Evolutionary conservation across 2,113 vertebrate genomes (phyloP).

Genomic region (Strix aluco): DNA sequence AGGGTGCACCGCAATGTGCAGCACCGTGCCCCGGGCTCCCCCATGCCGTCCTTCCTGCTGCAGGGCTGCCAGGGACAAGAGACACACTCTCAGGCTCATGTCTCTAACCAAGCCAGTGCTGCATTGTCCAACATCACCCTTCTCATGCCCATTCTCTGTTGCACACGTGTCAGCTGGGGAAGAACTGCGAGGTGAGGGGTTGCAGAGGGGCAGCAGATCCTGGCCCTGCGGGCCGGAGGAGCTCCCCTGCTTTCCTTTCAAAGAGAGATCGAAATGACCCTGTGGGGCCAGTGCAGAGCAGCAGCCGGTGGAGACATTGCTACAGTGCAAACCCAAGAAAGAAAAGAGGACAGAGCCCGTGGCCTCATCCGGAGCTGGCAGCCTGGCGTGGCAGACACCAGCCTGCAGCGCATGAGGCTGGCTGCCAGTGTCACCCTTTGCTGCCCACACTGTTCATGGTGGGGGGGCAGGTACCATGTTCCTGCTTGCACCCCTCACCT

Average conservation of each 20-base stretch:
- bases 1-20: not conserved
- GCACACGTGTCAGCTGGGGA: fast-evolving
- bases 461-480: too few species aligned
- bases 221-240: not conserved
- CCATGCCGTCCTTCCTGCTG: fast-evolving
- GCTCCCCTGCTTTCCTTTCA: not conserved
- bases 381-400: not conserved
- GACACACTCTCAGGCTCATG: fast-evolving
- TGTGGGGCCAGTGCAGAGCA: fast-evolving
- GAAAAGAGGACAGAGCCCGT: not conserved
- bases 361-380: not conserved
- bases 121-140: not conserved
- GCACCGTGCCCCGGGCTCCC: fast-evolving
- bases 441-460: not conserved
- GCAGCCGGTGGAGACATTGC: not conserved
- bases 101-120: not conserved
- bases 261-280: not conserved
- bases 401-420: fast-evolving
- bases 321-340: not conserved
- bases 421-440: not conserved
- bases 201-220: not conserved
- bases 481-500: not conserved
- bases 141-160: fast-evolving
- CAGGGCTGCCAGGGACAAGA: not conserved
- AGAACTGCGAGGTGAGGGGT: not conserved